A percentile compares a stretch with the other conserved stretches of the same genome.
Conservation (phyloP, 2,113 vertebrate species). For the Paedocypris sp. region DNA sequence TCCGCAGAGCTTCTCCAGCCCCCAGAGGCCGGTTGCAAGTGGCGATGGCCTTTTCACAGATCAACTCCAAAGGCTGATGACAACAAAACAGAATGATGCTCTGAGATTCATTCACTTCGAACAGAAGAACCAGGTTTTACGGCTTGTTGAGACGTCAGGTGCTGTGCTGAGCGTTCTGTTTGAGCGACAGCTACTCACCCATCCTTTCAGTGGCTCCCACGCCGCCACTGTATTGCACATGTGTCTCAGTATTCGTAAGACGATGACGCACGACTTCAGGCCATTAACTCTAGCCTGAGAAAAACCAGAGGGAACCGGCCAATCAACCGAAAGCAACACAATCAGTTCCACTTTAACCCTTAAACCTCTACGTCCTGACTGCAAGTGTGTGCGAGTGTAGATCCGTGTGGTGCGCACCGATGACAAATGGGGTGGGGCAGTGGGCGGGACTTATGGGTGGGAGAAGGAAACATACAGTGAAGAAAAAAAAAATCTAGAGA, state of each 20-base stretch:
- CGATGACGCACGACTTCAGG: conserved; percentile 97
- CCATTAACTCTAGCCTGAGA: conserved; percentile 96
- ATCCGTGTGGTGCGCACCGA: conserved; percentile 12
- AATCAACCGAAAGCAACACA: background rate
- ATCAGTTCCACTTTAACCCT: background rate
- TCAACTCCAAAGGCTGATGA: conserved; percentile 87
- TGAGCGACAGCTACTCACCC: conserved; percentile 79
- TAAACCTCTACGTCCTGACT: background rate
- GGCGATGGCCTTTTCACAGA: conserved; percentile 98
- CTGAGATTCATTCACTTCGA: background rate
- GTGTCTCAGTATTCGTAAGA: conserved; percentile 94
- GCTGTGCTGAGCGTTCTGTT: too few species aligned
- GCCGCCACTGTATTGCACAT: conserved; percentile 94
- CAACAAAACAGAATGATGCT: background rate
- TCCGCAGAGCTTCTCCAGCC: conserved; percentile 89
- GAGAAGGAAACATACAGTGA: conserved; percentile 28
- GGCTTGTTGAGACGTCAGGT: too few species aligned
- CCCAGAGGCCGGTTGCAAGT: conserved; percentile 96
- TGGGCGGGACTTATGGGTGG: background rate
- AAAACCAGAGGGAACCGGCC: conserved; percentile 61
- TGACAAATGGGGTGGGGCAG: background rate
- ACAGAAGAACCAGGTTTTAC: background rate
- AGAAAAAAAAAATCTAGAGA: conserved; percentile 29
- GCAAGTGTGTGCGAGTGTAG: background rate
- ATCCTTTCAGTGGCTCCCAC: conserved; percentile 97